Conservation (phyloP, 1,140 invertebrate genomes). For the Brachionus rubens region DNA sequence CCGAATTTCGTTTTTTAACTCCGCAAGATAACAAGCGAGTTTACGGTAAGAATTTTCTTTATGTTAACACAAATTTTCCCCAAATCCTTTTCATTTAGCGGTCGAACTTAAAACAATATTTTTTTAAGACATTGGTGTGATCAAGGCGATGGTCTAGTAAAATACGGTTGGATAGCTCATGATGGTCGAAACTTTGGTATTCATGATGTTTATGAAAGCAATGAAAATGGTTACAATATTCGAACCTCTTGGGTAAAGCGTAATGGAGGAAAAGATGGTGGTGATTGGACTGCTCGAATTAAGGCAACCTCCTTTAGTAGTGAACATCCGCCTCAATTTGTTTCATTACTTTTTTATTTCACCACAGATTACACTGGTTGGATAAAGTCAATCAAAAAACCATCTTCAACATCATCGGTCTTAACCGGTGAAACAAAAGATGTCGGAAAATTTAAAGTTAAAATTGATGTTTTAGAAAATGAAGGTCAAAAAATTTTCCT, state of each 20-base stretch:
- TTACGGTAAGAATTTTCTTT: too few relatives aligned
- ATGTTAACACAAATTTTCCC: too few relatives aligned
- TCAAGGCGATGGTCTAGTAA: slow-evolving; percentile 75
- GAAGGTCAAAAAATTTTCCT: slow-evolving; percentile 63
- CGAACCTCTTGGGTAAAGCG: slow-evolving; percentile 85
- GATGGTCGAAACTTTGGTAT: slow-evolving; percentile 86
- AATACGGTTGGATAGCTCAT: slow-evolving; percentile 82
- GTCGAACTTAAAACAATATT: background rate
- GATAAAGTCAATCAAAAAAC: background rate
- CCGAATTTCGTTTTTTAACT: too few relatives aligned
- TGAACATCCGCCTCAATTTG: slow-evolving; percentile 46
- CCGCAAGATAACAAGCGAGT: too few relatives aligned
- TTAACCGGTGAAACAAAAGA: slow-evolving; percentile 73
- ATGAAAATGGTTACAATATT: slow-evolving; percentile 59
- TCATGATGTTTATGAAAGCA: slow-evolving; percentile 80
- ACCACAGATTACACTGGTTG: slow-evolving; percentile 52
- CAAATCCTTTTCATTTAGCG: too few relatives aligned
- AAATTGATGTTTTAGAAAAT: slow-evolving; percentile 56
- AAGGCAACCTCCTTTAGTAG: slow-evolving; percentile 64
- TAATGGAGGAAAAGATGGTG: slow-evolving; percentile 72
- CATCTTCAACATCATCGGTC: slow-evolving; percentile 56
- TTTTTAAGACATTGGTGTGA: slow-evolving; percentile 83
- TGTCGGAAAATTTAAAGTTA: slow-evolving; percentile 72
- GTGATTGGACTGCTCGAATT: slow-evolving; percentile 87
- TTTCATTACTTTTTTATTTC: slow-evolving; percentile 63